phyloP scores from a whole-genome alignment of 2,797 vertebrate species.

The Channallabes apus region DNA sequence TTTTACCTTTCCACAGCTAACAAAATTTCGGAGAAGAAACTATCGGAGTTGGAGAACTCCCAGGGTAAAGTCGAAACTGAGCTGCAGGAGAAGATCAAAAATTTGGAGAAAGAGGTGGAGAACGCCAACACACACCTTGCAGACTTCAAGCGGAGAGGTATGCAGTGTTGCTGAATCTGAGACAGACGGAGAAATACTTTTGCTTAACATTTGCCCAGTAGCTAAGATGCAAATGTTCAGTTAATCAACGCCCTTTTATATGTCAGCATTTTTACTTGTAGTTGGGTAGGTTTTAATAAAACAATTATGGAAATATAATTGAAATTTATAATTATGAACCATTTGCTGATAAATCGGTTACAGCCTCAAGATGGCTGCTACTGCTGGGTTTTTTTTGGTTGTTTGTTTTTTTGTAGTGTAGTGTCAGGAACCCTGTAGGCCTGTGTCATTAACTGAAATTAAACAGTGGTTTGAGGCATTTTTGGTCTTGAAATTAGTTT shows the following conservation, averaged over 20 bases:
- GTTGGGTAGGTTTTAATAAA: not conserved
- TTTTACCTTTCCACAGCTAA: slow-evolving; percentile 71
- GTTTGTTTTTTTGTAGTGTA: no score
- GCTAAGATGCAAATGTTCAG: not conserved
- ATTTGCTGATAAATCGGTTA: not conserved
- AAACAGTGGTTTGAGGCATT: not conserved
- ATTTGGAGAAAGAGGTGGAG: slow-evolving; percentile 90
- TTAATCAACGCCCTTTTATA: not conserved
- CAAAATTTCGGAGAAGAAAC: slow-evolving; percentile 81
- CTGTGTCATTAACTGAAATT: not conserved
- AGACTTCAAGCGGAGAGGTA: slow-evolving; percentile 88
- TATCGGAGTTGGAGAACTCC: slow-evolving; percentile 75
- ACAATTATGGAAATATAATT: not conserved
- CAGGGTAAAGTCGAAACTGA: slow-evolving; percentile 82
- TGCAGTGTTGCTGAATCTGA: not conserved
- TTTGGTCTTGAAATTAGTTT: no score
- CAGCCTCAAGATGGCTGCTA: not conserved
- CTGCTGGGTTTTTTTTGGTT: not conserved
- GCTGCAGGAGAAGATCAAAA: slow-evolving; percentile 82
- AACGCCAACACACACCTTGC: slow-evolving; percentile 83
- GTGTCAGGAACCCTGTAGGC: not conserved
- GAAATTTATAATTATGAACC: not conserved
- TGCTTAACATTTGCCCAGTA: not conserved
- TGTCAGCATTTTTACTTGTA: not conserved
- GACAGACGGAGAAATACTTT: not conserved